These are phyloP conservation scores for Polyommatus icarus DNA, from an alignment of 2,888 invertebrate genomes.

Conservation along the genomic window DNA sequence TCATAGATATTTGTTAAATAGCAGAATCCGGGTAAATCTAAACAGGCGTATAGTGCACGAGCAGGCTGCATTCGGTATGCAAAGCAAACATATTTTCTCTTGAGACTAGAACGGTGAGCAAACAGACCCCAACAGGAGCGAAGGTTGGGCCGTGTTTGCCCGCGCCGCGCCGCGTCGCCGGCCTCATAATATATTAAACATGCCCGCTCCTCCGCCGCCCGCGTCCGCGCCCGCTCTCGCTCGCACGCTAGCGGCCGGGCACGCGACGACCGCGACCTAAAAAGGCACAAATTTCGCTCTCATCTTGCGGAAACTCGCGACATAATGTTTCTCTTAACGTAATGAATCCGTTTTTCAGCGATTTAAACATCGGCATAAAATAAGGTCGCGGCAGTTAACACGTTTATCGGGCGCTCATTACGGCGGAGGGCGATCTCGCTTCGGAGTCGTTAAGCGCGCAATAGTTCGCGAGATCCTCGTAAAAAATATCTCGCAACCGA, in stretches of 20 bases:
- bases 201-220: conserved; percentile 51
- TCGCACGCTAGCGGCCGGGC: conserved; percentile 45
- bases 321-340: conserved; percentile 55
- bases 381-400: conserved; percentile 79
- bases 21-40: conserved; percentile 70
- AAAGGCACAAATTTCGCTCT: conserved; percentile 46
- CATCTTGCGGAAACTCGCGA: conserved; percentile 42
- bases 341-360: conserved; percentile 78
- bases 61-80: conserved; percentile 70
- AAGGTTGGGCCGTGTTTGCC: conserved; percentile 74
- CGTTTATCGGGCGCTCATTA: conserved; percentile 81
- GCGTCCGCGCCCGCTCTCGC: conserved; percentile 48
- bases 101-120: conserved; percentile 75
- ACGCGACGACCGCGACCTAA: conserved; percentile 41
- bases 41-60: conserved; percentile 60
- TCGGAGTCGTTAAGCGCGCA: conserved; percentile 81
- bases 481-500: conserved; percentile 80
- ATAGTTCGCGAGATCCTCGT: conserved; percentile 81
- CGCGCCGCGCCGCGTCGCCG: conserved; percentile 69
- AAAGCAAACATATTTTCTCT: conserved; percentile 79
- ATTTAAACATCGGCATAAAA: conserved; percentile 78
- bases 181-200: conserved; percentile 77
- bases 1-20: conserved; percentile 58
- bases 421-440: conserved; percentile 79
- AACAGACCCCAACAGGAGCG: conserved; percentile 72